Base-by-base conservation (phyloP, 2,888 invertebrate genomes). In the Apodemia hepburni region DNA sequence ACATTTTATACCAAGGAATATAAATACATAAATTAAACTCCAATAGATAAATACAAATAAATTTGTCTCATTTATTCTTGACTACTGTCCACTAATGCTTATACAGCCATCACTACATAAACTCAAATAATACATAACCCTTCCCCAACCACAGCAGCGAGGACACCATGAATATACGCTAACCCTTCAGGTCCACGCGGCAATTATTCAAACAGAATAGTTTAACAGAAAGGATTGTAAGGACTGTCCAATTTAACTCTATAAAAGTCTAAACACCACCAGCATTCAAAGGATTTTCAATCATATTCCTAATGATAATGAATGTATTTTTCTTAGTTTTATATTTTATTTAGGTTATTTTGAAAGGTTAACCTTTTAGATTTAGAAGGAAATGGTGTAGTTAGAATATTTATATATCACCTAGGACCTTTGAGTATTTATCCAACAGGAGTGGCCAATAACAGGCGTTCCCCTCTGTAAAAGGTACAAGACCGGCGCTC, bases 181-280 rank as follows among this genome's bases (percentile, higher is more conserved):
- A 83, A 90, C 90, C 90, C 90, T 90, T 90, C 91, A 87, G 81
- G 88, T 89, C 90, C 92, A 88, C 77, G 85, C 91, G 86, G 88
- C 92, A 92, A 92, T 92, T 92, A 92, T 92, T 92, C 92, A 92
- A 90, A 92, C 84, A 91, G 92, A 91, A 91, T 91, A 90, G 91
- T 90, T 90, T 89, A 91, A 85, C 87, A 89, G 91, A 91, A 91
- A 91, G 91, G 91, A 91, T 89, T 91, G 86, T 85, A 80, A 85
- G 86, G 80, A 82, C 80, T 79, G 70, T 64, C 17, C 42, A 42
- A 38, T 60, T 38, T 61, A 64, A 68, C 18, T 54, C 65, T 66
- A 68, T 72, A 80, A 77, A 45, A 68, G 2, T 69, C 6, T 66
- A 78, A 70, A 64, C 45, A 61, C 18, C 18, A 2, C 2, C 2